Evolutionary conservation across 1,140 invertebrate genomes (phyloP).

Genomic region (Batillaria attramentaria): DNA sequence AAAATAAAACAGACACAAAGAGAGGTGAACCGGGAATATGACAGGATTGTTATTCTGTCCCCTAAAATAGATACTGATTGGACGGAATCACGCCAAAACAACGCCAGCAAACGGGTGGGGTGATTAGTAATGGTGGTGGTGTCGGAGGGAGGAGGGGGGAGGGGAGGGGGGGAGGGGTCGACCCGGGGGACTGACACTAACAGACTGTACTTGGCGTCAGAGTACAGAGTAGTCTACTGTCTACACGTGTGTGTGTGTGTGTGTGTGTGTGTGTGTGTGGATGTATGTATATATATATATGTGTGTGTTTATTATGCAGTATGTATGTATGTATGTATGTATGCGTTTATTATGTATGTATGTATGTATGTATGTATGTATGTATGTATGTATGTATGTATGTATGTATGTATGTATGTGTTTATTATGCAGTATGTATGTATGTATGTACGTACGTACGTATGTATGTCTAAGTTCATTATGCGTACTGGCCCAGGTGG

Average conservation of each 20-base stretch:
- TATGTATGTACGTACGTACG: background rate
- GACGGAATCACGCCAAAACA: too few relatives aligned
- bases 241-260: background rate
- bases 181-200: background rate
- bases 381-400: background rate
- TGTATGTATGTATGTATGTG: conserved; percentile 3
- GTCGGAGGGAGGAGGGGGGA: background rate
- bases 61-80: too few relatives aligned
- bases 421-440: background rate
- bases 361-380: conserved; percentile 1
- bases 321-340: conserved; percentile 10
- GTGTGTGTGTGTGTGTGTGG: conserved; percentile 18
- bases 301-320: background rate
- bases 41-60: too few relatives aligned
- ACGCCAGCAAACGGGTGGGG: too few relatives aligned
- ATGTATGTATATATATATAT: background rate
- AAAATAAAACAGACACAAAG: too few relatives aligned
- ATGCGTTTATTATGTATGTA: background rate
- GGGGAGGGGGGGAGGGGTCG: background rate
- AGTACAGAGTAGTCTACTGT: background rate
- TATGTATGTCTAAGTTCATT: too few relatives aligned
- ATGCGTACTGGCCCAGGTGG: too few relatives aligned
- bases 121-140: too few relatives aligned
- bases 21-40: too few relatives aligned
- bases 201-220: too few relatives aligned